Base-by-base conservation (phyloP, 2,113 vertebrate genomes). In the Laticauda laticaudata region DNA sequence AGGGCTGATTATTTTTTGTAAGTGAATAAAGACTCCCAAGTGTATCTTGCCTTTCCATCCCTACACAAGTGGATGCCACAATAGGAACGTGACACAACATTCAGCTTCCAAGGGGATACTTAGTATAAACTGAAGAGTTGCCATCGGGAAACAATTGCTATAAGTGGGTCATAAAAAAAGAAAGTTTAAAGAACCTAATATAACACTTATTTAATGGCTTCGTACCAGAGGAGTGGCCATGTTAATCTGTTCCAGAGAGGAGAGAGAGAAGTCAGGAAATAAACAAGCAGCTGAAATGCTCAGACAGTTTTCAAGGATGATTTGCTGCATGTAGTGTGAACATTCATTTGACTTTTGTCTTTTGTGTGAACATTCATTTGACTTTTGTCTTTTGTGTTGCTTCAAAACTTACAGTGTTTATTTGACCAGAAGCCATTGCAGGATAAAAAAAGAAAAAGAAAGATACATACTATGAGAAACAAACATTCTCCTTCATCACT, bases 21-120 rank as follows among this genome's bases (percentile, higher is more conserved):
- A 85, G 54, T 90, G 87, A 92, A 85, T 89, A 85, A 92, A 92
- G 43, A 86, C 54, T 92, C 92, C 55, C 88, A 23, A n/a, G 39
- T 85, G 92, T 20, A 3, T 86, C 69, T 56, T 90, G 26, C 48
- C 39, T 45, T 75, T 64, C 61, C 18, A 12, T 81, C 53, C 55
- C 87, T 81, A 85, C 54, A 89, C 51, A 51, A 92, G 64, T 34
- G 11, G 39, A 57, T 85, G 53, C 39, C 81, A 43, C 61, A 85
- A 89, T 48, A 12, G 21, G 57, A 59, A 59, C 4, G 23, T 69
- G 45, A 10, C 57, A 34, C 87, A 55, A 92, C 15, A 56, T 20
- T 89, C 61, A 55, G 87, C 34, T 56, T 55, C 24, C 12, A 14
- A 39, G 56, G 87, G 53, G 87, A 81, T 56, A 88, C 55, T 81